Conservation (phyloP, 2,113 vertebrate species). For the Marmota flaviventris region DNA sequence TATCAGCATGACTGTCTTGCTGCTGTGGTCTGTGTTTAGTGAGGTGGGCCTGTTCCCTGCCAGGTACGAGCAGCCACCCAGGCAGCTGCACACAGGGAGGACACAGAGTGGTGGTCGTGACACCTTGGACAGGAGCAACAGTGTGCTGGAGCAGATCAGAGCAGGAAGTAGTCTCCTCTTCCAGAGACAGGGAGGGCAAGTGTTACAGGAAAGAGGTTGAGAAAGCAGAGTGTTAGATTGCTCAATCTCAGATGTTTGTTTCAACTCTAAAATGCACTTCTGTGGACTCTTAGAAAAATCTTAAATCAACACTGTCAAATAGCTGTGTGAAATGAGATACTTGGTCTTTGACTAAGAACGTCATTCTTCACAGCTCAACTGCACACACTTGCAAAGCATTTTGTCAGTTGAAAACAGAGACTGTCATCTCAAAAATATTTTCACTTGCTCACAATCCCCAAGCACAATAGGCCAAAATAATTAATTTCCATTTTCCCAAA, state of each 20-base stretch:
- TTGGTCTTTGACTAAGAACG: background rate
- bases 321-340: accelerated
- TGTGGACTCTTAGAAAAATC: background rate
- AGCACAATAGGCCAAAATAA: background rate
- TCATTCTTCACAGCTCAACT: background rate
- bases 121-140: accelerated
- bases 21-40: no score
- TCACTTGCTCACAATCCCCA: background rate
- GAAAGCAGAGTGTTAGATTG: background rate
- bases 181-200: background rate
- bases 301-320: background rate
- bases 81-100: background rate
- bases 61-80: no score
- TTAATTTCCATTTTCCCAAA: conserved; percentile 13
- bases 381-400: background rate
- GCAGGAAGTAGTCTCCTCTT: background rate
- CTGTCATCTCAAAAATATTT: background rate
- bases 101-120: accelerated
- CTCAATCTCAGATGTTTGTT: background rate
- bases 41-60: background rate
- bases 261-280: background rate
- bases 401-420: background rate
- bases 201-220: no score
- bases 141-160: accelerated
- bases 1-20: no score